Percentiles rank a stretch among this genome's conserved stretches.
These are phyloP conservation scores for Elanus axillaris DNA, from an alignment of 2,113 vertebrate species.

Conservation along the genomic window DNA sequence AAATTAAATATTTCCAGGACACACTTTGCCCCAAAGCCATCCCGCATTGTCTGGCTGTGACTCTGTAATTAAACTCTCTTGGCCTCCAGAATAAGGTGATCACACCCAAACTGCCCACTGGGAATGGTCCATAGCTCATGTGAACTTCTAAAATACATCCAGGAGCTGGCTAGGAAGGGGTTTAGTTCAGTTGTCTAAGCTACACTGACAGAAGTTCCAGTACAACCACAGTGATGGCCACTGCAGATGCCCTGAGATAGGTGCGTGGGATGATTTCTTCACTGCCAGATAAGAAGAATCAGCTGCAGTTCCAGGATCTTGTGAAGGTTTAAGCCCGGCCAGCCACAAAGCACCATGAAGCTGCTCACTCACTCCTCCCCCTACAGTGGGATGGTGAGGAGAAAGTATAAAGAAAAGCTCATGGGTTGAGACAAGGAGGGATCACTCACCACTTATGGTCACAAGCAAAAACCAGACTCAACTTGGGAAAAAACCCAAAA, in stretches of 20 bases:
- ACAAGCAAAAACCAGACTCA: too few species aligned
- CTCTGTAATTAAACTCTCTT: neutral
- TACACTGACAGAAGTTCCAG: neutral
- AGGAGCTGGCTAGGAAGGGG: neutral
- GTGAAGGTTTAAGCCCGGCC: too few species aligned
- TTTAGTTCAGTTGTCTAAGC: neutral
- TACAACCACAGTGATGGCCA: neutral
- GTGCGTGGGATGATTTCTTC: neutral
- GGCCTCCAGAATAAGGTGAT: neutral
- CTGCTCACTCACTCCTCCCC: too few species aligned
- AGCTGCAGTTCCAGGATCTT: neutral
- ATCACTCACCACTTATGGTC: too few species aligned
- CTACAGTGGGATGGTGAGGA: too few species aligned
- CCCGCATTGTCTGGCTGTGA: neutral
- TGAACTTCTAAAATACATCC: neutral
- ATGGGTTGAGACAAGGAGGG: too few species aligned
- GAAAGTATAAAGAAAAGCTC: too few species aligned
- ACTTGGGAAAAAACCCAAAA: too few species aligned
- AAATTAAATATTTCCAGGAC: neutral
- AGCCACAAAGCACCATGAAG: too few species aligned
- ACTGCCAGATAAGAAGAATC: neutral
- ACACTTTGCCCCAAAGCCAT: neutral
- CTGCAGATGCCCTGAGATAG: too few species aligned
- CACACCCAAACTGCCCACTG: neutral
- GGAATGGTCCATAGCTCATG: fast-evolving